Base-by-base conservation (phyloP, 2,888 invertebrate species). In the Scaptomyza tumidula region DNA sequence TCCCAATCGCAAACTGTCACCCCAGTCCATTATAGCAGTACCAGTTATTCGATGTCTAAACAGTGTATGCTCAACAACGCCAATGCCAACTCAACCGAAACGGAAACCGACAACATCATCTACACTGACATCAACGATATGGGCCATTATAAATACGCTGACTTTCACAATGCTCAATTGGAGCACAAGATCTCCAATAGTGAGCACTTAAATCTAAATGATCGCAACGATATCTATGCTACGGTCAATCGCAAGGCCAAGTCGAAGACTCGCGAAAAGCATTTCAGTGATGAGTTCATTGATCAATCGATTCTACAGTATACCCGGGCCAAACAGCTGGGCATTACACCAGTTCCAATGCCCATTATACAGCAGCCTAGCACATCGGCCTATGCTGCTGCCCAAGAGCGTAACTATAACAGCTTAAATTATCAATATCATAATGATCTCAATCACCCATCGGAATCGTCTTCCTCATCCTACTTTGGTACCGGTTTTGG, bases 41-140 rank as follows among this genome's bases (percentile, higher is more conserved):
- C 92, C 86, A 92, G 86, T 89, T 92, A 90, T 92, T 92, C 91
- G 92, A 92, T 92, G 92, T 92, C 92, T 92, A 92, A 92, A 78
- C 91, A 91, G 84, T 90, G 90, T 80, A 90, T 91, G 89, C 87
- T 91, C 35, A 91, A 91, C 74, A 91, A 91, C 71, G 91, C 89
- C 69, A 90, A 90, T 79, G 91, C 89, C 76, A 90, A 90, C 88
- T 92, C 91, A 67, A 91, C 91, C 52, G 91, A 92, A 86, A 91
- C 92, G 67, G 91, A 92, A 85, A 91, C 92, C 59, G 92, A 92
- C 80, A 92, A 92, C 76, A 91, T 92, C 70, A 92, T 92, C 56
- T 92, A 92, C 78, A 90, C 91, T 33, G 92, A 92, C 71, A 92
- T 92, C 50, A 92, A 92, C 74, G 92, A 92, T 74, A 89, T 92